These are phyloP conservation scores for Zelostemma sp. DNA, from an alignment of 1,140 invertebrate species.

Conservation along the genomic window DNA sequence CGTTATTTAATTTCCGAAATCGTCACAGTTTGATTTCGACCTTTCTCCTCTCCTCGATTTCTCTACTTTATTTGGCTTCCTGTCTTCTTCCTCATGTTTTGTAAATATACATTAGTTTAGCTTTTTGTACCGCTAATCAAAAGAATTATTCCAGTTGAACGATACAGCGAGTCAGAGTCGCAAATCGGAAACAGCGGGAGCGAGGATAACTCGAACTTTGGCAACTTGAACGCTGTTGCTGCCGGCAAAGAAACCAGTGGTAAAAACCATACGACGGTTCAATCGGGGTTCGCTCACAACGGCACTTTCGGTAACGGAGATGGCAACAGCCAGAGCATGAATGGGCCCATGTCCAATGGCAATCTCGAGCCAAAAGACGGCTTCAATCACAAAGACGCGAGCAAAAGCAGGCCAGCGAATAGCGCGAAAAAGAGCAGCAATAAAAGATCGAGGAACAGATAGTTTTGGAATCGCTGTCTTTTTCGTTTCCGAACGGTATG, in stretches of 20 bases:
- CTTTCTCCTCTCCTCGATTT: not conserved
- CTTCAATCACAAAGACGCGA: conserved; percentile 73
- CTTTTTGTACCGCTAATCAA: conserved; percentile 53
- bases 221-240: conserved; percentile 77
- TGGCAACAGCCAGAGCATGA: conserved; percentile 76
- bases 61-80: conserved; percentile 14
- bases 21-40: not conserved
- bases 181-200: conserved; percentile 80
- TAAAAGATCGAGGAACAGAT: conserved; percentile 79
- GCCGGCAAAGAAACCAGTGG: conserved; percentile 75
- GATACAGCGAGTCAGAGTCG: conserved; percentile 90
- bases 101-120: too few species aligned
- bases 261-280: conserved; percentile 77
- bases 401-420: conserved; percentile 74
- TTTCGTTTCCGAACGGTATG: too few species aligned
- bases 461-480: too few species aligned
- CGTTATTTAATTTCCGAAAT: conserved; percentile 4
- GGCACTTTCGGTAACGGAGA: conserved; percentile 74
- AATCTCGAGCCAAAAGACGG: conserved; percentile 69
- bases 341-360: conserved; percentile 71
- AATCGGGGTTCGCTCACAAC: conserved; percentile 74
- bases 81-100: conserved; percentile 15
- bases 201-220: conserved; percentile 74
- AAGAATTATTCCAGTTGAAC: conserved; percentile 76
- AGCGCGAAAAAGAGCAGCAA: conserved; percentile 77